phyloP scores from a whole-genome alignment of 1,140 invertebrate species.

The Plectus sambesii region DNA sequence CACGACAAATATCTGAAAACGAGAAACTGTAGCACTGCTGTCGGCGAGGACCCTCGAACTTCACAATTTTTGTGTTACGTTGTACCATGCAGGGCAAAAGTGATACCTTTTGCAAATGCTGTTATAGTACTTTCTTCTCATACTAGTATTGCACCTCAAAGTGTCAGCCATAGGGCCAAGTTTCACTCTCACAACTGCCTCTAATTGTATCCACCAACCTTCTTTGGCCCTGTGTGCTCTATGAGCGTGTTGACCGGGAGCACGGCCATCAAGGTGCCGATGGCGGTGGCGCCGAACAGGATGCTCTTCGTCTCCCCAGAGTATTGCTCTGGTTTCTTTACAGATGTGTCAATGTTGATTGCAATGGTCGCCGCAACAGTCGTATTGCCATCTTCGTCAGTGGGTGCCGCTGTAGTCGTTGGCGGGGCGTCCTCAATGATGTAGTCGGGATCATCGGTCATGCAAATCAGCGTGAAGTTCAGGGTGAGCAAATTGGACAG shows the following conservation, averaged over 20 bases:
- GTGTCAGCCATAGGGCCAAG: conserved; percentile 28
- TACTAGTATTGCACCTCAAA: no score
- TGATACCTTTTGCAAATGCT: no score
- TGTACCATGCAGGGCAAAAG: no score
- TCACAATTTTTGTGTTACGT: no score
- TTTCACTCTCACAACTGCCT: conserved; percentile 6
- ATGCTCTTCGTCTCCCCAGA: conserved; percentile 13
- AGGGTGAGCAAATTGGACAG: conserved; percentile 30
- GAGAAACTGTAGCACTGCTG: no score
- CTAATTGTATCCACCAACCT: conserved; percentile 21
- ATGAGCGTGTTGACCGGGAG: conserved; percentile 23
- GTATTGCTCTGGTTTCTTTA: conserved; percentile 12
- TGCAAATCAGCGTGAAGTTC: conserved; percentile 35
- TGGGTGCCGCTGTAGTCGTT: neutral
- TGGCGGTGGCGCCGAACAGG: conserved; percentile 27
- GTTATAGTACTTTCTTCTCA: no score
- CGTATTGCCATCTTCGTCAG: conserved; percentile 5
- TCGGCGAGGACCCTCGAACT: no score
- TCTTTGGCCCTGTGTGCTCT: conserved; percentile 14
- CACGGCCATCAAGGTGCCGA: conserved; percentile 23
- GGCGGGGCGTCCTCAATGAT: conserved; percentile 7
- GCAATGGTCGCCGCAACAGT: neutral
- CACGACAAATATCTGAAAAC: no score
- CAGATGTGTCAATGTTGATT: conserved; percentile 12
- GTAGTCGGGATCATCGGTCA: conserved; percentile 20